These are phyloP conservation scores for Drosophila mauritiana DNA, from an alignment of 1,140 invertebrate species.

Conservation along the genomic window DNA sequence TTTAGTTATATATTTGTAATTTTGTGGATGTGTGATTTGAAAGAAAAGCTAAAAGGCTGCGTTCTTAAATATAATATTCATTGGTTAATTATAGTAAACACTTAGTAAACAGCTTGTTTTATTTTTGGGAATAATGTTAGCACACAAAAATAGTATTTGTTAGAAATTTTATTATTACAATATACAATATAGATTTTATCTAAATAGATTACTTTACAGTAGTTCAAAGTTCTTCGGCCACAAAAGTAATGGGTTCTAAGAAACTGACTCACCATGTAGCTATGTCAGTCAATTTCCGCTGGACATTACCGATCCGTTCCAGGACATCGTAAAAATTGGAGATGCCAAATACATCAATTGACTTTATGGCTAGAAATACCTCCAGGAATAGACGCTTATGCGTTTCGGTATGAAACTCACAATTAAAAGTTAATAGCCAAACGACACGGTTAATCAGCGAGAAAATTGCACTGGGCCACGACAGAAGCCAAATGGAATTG, in stretches of 20 bases:
- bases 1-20: too few relatives aligned
- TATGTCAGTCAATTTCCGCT: constrained; percentile 35
- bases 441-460: constrained; percentile 77
- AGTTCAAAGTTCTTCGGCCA: background rate
- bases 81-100: too few relatives aligned
- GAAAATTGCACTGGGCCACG: constrained; percentile 64
- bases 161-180: too few relatives aligned
- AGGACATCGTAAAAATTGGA: constrained; percentile 40
- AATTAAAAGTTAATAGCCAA: constrained; percentile 78
- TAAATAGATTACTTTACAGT: background rate
- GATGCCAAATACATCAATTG: constrained; percentile 63
- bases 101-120: too few relatives aligned
- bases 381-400: constrained; percentile 28
- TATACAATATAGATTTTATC: background rate
- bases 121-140: too few relatives aligned
- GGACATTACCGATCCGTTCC: constrained; percentile 24
- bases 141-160: too few relatives aligned
- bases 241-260: background rate
- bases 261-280: constrained; percentile 23
- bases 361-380: constrained; percentile 54
- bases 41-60: too few relatives aligned
- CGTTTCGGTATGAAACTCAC: constrained; percentile 35
- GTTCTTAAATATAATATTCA: too few relatives aligned
- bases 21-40: too few relatives aligned
- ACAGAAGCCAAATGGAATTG: constrained; percentile 34